Evolutionary conservation across 2,113 vertebrate species (phyloP).

Genomic region (Lepus europaeus): DNA sequence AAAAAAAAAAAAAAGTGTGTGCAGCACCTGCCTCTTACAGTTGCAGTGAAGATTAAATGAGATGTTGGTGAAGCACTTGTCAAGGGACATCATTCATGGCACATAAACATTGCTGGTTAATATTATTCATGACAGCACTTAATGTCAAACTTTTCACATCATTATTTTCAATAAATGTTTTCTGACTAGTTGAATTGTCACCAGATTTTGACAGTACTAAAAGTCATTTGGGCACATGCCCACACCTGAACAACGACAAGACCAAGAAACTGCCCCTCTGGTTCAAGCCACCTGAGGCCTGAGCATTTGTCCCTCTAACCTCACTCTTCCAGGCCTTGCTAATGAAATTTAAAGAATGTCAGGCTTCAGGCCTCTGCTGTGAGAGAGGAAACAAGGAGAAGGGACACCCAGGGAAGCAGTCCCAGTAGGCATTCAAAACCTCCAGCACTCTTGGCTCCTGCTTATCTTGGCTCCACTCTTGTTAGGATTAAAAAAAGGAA

Average conservation of each 20-base stretch:
- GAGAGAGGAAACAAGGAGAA: slow-evolving; percentile 57
- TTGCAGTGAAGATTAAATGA: slow-evolving; percentile 39
- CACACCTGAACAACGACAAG: neutral
- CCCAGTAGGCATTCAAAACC: slow-evolving; percentile 57
- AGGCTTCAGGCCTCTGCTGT: slow-evolving; percentile 29
- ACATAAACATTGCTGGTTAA: slow-evolving; percentile 5
- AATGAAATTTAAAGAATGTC: slow-evolving; percentile 74
- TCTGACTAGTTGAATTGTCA: slow-evolving; percentile 42
- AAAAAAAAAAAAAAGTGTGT: neutral
- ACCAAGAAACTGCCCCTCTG: slow-evolving; percentile 47
- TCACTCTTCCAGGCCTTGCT: slow-evolving; percentile 50
- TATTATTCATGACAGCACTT: slow-evolving; percentile 31
- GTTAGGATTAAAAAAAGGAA: slow-evolving; percentile 44
- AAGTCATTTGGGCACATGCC: neutral
- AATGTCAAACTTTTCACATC: neutral
- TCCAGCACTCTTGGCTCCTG: slow-evolving; percentile 61
- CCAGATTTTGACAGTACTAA: slow-evolving; percentile 11
- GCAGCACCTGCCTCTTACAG: neutral
- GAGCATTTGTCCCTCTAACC: neutral
- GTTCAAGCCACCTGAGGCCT: neutral
- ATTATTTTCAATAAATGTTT: slow-evolving; percentile 45
- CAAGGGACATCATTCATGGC: neutral
- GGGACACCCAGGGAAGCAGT: slow-evolving; percentile 43
- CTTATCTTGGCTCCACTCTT: slow-evolving; percentile 67
- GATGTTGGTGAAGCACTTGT: slow-evolving; percentile 34